These are phyloP conservation scores for Flabesymbios commensalis DNA, from an alignment of 2,888 invertebrate species.

Conservation along the genomic window DNA sequence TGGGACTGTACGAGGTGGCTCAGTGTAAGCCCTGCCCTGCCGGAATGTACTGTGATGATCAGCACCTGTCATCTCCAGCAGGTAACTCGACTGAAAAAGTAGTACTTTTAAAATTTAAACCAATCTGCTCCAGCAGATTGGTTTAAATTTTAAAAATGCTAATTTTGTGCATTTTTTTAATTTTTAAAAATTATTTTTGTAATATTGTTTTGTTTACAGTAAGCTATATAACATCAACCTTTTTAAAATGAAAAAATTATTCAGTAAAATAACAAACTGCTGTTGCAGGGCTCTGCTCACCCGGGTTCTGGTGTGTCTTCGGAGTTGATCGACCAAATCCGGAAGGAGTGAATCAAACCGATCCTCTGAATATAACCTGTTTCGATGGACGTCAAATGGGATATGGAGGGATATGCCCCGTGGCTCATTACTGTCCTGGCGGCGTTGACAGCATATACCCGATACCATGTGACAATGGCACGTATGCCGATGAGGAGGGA, in stretches of 20 bases:
- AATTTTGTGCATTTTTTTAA: too few species aligned
- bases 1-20: constrained; percentile 43
- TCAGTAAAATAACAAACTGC: too few species aligned
- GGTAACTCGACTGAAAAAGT: too few species aligned
- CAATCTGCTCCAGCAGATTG: too few species aligned
- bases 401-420: constrained; percentile 50
- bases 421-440: constrained; percentile 52
- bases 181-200: too few species aligned
- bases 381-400: constrained; percentile 47
- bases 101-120: too few species aligned
- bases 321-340: constrained; percentile 52
- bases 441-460: constrained; percentile 45
- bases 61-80: constrained; percentile 46
- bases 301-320: constrained; percentile 53
- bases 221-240: too few species aligned
- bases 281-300: constrained; percentile 48
- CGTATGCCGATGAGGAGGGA: constrained; percentile 50
- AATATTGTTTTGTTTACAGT: too few species aligned
- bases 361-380: constrained; percentile 42
- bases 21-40: constrained; percentile 54
- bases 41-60: constrained; percentile 53
- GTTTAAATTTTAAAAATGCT: too few species aligned
- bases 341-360: constrained; percentile 43
- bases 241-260: too few species aligned
- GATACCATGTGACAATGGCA: constrained; percentile 51